Conservation (phyloP, 2,888 invertebrate genomes). For the Papilio protenor region DNA sequence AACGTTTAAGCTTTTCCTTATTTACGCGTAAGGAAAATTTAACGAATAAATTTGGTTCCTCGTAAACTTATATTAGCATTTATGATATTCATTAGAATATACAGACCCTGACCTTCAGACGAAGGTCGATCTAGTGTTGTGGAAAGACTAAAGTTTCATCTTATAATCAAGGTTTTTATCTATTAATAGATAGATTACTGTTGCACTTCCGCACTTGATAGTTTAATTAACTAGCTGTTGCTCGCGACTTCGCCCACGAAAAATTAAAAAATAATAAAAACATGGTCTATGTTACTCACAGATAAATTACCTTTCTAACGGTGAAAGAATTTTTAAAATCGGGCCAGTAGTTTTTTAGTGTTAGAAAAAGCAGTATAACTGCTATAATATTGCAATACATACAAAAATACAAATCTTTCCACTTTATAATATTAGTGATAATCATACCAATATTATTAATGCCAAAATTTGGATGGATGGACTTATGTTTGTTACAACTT, state of each 20-base stretch:
- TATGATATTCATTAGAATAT: background rate
- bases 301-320: no score
- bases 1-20: background rate
- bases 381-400: no score
- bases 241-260: no score
- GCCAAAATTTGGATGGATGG: background rate
- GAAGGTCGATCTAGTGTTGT: slow-evolving; percentile 22
- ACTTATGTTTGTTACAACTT: no score
- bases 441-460: background rate
- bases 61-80: background rate
- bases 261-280: no score
- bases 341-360: no score
- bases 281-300: no score
- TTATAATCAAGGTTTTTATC: slow-evolving; percentile 7
- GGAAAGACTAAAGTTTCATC: slow-evolving; percentile 15
- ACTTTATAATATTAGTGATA: background rate
- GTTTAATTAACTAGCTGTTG: no score
- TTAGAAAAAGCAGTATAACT: no score
- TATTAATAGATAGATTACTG: background rate
- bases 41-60: background rate
- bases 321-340: no score
- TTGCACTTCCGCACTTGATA: background rate
- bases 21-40: background rate
- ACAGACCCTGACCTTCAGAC: background rate
- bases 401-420: no score